Evolutionary conservation across 2,113 vertebrate genomes (phyloP).

Genomic region (Labeo rohita): DNA sequence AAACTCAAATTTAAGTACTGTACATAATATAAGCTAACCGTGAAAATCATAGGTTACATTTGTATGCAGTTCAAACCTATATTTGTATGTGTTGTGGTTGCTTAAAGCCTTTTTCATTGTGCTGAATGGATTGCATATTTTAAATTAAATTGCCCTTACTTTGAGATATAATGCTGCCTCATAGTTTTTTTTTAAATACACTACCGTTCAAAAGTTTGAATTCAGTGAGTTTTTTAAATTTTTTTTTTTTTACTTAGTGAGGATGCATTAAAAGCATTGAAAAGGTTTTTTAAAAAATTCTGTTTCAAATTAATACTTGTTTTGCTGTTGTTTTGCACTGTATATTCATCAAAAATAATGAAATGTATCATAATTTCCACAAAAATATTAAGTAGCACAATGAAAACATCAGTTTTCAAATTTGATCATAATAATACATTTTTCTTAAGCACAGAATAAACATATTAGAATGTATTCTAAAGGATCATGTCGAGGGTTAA

Average conservation of each 20-base stretch:
- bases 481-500: too few relatives aligned
- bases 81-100: constrained; percentile 50
- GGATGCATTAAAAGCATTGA: background rate
- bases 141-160: constrained; percentile 2
- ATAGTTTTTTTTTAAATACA: background rate
- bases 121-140: background rate
- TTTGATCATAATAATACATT: too few relatives aligned
- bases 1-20: background rate
- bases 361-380: background rate
- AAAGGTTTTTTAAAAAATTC: background rate
- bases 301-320: background rate
- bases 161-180: background rate
- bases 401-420: too few relatives aligned
- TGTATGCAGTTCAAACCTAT: constrained; percentile 9
- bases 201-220: background rate
- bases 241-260: background rate
- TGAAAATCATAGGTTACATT: background rate
- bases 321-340: background rate
- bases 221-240: background rate
- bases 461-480: background rate
- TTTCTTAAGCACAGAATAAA: background rate
- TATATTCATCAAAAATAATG: background rate
- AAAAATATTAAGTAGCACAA: background rate
- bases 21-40: background rate
- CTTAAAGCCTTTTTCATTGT: constrained; percentile 45